These are phyloP conservation scores for Platichthys flesus DNA, from an alignment of 2,113 vertebrate genomes.

Conservation along the genomic window DNA sequence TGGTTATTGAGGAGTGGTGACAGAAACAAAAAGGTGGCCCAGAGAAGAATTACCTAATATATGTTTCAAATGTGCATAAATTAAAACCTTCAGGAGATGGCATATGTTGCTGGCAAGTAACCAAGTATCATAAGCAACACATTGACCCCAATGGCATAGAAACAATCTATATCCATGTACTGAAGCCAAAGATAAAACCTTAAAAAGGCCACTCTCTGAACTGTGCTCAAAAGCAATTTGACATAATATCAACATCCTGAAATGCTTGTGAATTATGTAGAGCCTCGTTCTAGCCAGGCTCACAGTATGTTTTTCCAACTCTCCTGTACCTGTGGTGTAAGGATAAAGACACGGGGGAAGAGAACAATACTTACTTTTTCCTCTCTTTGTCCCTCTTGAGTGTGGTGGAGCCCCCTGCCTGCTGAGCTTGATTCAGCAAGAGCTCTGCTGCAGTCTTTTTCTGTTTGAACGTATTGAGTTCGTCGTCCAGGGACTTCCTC, in stretches of 20 bases:
- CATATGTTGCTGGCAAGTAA: too few relatives aligned
- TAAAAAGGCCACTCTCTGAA: background rate
- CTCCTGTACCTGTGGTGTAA: background rate
- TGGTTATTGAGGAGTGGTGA: background rate
- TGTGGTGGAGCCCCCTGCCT: constrained; percentile 96
- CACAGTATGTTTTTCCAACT: background rate
- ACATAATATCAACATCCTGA: background rate
- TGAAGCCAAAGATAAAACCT: background rate
- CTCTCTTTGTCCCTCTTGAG: constrained; percentile 99
- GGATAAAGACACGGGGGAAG: constrained; percentile 15
- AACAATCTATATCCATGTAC: background rate
- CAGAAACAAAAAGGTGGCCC: background rate
- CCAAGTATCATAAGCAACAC: background rate
- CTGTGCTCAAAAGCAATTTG: too few relatives aligned
- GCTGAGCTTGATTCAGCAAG: constrained; percentile 93
- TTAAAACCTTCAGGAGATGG: background rate
- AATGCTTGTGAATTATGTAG: background rate
- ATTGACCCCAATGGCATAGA: background rate
- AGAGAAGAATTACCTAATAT: background rate
- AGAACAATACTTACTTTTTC: constrained; percentile 94
- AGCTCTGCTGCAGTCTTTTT: constrained; percentile 96
- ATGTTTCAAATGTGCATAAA: background rate
- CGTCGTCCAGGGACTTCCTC: constrained; percentile 94
- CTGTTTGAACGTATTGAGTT: constrained; percentile 96
- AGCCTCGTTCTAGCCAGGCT: background rate